These are phyloP conservation scores for Philonicus albiceps DNA, from an alignment of 2,888 invertebrate genomes.

Conservation along the genomic window DNA sequence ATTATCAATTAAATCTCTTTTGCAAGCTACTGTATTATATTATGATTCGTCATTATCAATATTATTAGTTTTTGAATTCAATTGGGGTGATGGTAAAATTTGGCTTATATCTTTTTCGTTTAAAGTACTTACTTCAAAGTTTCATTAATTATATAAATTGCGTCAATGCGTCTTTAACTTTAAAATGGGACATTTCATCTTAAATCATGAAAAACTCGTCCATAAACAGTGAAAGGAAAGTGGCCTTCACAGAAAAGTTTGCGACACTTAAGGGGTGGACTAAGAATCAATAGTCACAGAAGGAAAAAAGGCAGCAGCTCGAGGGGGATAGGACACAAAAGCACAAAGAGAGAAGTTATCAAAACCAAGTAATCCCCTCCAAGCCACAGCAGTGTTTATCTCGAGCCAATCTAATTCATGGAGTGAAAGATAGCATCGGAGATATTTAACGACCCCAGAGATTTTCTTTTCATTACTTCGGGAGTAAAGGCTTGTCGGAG, in stretches of 20 bases:
- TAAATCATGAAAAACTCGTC: neutral
- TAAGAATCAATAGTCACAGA: neutral
- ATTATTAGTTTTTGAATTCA: too few relatives aligned
- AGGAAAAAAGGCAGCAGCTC: neutral
- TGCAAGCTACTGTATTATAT: too few relatives aligned
- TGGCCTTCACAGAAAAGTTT: neutral
- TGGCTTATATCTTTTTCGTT: too few relatives aligned
- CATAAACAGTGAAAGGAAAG: neutral
- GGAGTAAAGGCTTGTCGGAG: conserved; percentile 5
- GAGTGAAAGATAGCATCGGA: conserved; percentile 1
- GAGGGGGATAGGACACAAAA: neutral
- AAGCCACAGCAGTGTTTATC: conserved; percentile 27
- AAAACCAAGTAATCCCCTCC: conserved; percentile 14
- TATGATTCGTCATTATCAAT: too few relatives aligned
- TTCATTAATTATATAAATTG: too few relatives aligned
- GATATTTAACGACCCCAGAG: conserved; percentile 36
- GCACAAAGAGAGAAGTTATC: neutral
- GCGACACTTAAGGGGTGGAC: neutral
- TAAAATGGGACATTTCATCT: neutral
- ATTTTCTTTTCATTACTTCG: conserved; percentile 38
- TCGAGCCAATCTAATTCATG: conserved; percentile 16
- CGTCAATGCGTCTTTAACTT: neutral
- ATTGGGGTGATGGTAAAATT: too few relatives aligned
- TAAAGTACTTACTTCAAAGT: too few relatives aligned
- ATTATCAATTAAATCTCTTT: too few relatives aligned